Evolutionary conservation across 37 sponge, comb jelly and placozoan genomes (phyloP), one percentile per base, ranked within the genome.

Genomic region (Diacarnus erythraeanus): DNA sequence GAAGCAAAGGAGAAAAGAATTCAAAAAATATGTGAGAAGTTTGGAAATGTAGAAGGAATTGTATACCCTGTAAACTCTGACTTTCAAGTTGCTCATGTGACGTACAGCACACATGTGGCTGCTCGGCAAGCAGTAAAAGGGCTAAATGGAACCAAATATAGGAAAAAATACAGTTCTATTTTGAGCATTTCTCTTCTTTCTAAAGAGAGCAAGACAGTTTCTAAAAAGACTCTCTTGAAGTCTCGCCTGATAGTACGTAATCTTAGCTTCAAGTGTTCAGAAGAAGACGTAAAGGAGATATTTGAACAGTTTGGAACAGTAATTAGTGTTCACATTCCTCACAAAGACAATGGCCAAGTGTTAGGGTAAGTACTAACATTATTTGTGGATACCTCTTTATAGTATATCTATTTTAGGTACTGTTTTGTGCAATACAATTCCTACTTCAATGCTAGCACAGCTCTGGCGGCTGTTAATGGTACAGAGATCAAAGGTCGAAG

Each of bases 351-450:
- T 76, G 80, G 79, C 6, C 47, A 81, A 74, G 74, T 76, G 83
- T 57, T 61, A 20, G 80, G 72, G 77, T 74, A 56, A 74, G 57
- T 4, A 12, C n/a, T n/a, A 17, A 30, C 17, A 8, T 42, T 26
- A 60, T n/a, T 26, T 60, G 22, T 21, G 61, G 23, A n/a, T 25
- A 60, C 61, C 25, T 73, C 9, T 30, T 9, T 74, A 22, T 25
- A 25, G 6, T 27, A 18, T 27, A 42, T 23, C 31, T 54, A 25
- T 34, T 71, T 37, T 72, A 72, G 94, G 1, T 95, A 76, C 38
- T 89, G 60, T 2, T 95, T 95, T 82, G 87, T 95, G 26, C 94
- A 92, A 83, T 92, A 85, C 54, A 38, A 59, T 15, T 90, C 94
- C 12, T 88, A 86, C 31, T 81, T 92, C 58, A 69, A 77, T 72